These are phyloP conservation scores for Diplodus puntazzo DNA, from an alignment of 2,797 vertebrate genomes.

Conservation along the genomic window DNA sequence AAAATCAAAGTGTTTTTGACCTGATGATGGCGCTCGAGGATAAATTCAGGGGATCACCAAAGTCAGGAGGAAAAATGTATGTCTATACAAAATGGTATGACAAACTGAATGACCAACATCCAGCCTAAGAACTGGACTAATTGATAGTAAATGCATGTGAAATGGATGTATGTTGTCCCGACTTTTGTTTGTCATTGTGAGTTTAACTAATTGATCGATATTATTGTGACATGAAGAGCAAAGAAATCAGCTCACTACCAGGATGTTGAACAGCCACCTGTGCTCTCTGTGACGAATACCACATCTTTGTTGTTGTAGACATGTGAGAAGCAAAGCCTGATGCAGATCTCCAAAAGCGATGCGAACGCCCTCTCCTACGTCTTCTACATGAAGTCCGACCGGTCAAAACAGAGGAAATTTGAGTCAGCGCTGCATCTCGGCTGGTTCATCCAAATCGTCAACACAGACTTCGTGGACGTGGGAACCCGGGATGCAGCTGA, in stretches of 20 bases:
- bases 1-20: too few relatives aligned
- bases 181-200: background rate
- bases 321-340: slow-evolving; percentile 69
- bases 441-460: slow-evolving; percentile 81
- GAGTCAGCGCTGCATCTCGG: slow-evolving; percentile 79
- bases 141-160: background rate
- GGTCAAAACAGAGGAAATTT: slow-evolving; percentile 58
- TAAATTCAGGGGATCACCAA: too few relatives aligned
- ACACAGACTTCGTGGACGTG: slow-evolving; percentile 22
- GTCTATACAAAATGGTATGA: background rate
- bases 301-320: slow-evolving; percentile 58
- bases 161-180: background rate
- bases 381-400: slow-evolving; percentile 84
- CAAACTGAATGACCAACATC: background rate
- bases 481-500: fast-evolving
- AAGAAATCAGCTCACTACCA: background rate
- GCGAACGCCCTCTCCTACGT: slow-evolving; percentile 71
- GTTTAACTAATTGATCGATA: background rate
- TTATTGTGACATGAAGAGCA: background rate
- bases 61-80: background rate
- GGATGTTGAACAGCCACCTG: background rate
- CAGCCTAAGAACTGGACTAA: background rate
- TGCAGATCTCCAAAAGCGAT: slow-evolving; percentile 73
- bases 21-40: too few relatives aligned
- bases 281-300: background rate